Conservation (phyloP, 1,140 invertebrate genomes). For the Planococcus citri region DNA sequence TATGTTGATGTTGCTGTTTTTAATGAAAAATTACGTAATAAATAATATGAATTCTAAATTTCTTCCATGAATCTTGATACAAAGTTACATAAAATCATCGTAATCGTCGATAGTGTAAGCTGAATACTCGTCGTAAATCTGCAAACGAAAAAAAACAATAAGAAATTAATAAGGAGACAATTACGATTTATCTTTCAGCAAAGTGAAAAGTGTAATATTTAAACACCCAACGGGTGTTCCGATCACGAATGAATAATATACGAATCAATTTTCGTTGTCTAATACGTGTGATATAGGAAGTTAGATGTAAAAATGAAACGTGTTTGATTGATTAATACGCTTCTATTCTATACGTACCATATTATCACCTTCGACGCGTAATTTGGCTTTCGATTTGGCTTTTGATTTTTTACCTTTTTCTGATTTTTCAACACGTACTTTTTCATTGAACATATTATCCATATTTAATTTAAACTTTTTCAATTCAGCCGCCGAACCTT, state of each 20-base stretch:
- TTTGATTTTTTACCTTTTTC: constrained; percentile 52
- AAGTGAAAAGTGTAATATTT: too few relatives aligned
- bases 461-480: constrained; percentile 68
- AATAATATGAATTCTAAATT: not conserved
- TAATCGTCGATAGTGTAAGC: constrained; percentile 45
- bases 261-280: too few relatives aligned
- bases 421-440: constrained; percentile 50
- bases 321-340: constrained; percentile 22
- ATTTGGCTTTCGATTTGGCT: constrained; percentile 51
- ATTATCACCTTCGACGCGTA: constrained; percentile 60
- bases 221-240: too few relatives aligned
- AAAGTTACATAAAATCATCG: constrained; percentile 50
- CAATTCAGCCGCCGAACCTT: constrained; percentile 56
- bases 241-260: too few relatives aligned
- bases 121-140: constrained; percentile 42
- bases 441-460: constrained; percentile 67
- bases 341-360: constrained; percentile 51
- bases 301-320: too few relatives aligned
- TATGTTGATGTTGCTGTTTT: too few relatives aligned
- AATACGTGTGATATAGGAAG: too few relatives aligned
- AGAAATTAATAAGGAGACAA: not conserved
- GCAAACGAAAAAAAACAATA: constrained; percentile 31
- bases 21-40: not conserved
- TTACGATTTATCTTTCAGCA: too few relatives aligned
- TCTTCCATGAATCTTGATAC: not conserved